These are phyloP conservation scores for Eucidaris tribuloides DNA, from an alignment of 35 echinoderm and acorn worm genomes.

Conservation along the genomic window DNA sequence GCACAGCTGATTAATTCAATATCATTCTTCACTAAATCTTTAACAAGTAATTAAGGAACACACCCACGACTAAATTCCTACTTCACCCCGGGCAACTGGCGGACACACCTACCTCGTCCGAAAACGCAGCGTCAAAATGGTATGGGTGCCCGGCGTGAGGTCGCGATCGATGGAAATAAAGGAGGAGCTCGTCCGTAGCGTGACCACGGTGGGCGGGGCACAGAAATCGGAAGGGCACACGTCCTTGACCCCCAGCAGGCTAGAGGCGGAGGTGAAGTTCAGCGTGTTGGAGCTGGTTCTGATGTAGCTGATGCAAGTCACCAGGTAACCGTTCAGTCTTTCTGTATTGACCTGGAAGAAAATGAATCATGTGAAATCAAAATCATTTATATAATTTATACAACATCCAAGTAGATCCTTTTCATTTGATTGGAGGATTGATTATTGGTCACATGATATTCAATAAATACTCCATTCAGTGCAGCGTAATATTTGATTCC, in stretches of 20 bases:
- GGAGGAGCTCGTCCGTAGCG: constrained; percentile 45
- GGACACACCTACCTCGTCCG: constrained; percentile 73
- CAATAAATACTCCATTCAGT: no score
- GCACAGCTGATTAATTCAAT: no score
- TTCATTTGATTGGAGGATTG: no score
- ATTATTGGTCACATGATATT: no score
- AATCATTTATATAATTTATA: no score
- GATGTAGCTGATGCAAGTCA: constrained; percentile 90
- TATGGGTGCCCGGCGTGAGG: constrained; percentile 75
- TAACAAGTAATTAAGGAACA: no score
- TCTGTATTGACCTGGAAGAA: constrained; percentile 85
- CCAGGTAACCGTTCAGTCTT: constrained; percentile 91
- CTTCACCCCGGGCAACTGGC: no score
- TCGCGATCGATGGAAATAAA: constrained; percentile 64
- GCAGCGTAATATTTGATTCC: no score
- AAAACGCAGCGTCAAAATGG: constrained; percentile 78
- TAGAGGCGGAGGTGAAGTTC: constrained; percentile 55
- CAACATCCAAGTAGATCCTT: no score
- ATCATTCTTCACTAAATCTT: no score
- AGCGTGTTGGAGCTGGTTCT: constrained; percentile 47
- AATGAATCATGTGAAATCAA: no score
- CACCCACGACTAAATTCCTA: no score
- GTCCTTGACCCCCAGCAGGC: constrained; percentile 71
- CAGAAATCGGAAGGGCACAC: constrained; percentile 89
- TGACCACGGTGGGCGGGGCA: constrained; percentile 82